Conservation (phyloP, 2,113 vertebrate species). For the Aythya baeri region DNA sequence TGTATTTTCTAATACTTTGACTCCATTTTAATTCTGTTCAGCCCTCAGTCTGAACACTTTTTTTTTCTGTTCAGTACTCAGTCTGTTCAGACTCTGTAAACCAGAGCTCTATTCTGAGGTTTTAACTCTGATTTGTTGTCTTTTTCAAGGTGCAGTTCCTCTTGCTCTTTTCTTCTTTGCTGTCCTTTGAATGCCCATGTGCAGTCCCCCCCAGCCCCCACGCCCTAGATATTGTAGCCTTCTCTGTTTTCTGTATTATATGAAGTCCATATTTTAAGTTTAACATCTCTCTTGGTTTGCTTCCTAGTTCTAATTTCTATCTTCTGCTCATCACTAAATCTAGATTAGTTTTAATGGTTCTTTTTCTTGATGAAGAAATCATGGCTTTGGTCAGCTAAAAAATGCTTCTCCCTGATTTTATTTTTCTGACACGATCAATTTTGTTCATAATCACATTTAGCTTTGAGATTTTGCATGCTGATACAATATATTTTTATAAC, state of each 20-base stretch:
- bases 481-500: not conserved
- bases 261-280: not conserved
- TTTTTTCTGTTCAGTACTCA: not conserved
- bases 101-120: not conserved
- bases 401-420: not conserved
- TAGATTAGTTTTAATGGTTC: fast-evolving
- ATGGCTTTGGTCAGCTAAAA: not conserved
- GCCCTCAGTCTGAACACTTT: not conserved
- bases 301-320: not conserved
- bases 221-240: not conserved
- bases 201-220: not conserved
- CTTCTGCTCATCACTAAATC: not conserved
- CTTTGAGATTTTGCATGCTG: not conserved
- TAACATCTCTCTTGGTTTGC: not conserved
- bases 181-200: not conserved
- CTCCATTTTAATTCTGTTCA: not conserved
- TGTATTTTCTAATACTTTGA: not conserved
- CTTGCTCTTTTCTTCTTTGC: not conserved
- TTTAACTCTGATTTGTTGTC: not conserved
- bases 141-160: not conserved
- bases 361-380: not conserved
- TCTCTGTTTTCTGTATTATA: not conserved
- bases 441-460: not conserved
- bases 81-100: not conserved
- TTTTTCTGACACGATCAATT: not conserved